Percentiles rank a stretch among this genome's conserved stretches.
These are phyloP conservation scores for Cacatua alba DNA, from an alignment of 2,113 vertebrate species.

Conservation along the genomic window DNA sequence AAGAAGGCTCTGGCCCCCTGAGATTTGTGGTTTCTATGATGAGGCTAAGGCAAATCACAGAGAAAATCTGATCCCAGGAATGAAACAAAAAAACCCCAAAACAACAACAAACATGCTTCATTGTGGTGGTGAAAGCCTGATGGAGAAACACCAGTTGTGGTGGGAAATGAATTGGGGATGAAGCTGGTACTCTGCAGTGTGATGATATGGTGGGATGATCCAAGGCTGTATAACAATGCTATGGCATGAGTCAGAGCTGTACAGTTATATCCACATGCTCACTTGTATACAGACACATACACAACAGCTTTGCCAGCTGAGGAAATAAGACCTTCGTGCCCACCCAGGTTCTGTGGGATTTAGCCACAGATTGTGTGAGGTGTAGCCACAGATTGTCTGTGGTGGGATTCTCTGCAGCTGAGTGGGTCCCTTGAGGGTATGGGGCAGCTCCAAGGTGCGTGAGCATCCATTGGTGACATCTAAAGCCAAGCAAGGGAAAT, in stretches of 20 bases:
- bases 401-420: neutral
- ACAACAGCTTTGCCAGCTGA: neutral
- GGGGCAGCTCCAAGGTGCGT: neutral
- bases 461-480: neutral
- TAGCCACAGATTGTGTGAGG: too few relatives aligned
- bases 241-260: accelerated
- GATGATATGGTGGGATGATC: neutral
- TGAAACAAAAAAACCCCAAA: neutral
- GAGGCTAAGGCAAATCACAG: neutral
- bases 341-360: neutral
- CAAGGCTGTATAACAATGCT: neutral
- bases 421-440: neutral
- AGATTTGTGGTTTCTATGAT: constrained; percentile 25
- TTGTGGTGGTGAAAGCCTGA: neutral
- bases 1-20: neutral
- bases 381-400: too few relatives aligned
- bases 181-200: neutral
- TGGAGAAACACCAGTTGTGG: neutral
- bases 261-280: accelerated
- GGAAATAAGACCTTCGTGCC: accelerated
- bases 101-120: neutral
- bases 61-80: constrained; percentile 9
- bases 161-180: neutral
- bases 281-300: accelerated
- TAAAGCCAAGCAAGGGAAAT: neutral